Percentiles rank a stretch among this genome's conserved stretches.
These are phyloP conservation scores for Pituophis catenifer DNA, from an alignment of 2,113 vertebrate species.

Conservation along the genomic window DNA sequence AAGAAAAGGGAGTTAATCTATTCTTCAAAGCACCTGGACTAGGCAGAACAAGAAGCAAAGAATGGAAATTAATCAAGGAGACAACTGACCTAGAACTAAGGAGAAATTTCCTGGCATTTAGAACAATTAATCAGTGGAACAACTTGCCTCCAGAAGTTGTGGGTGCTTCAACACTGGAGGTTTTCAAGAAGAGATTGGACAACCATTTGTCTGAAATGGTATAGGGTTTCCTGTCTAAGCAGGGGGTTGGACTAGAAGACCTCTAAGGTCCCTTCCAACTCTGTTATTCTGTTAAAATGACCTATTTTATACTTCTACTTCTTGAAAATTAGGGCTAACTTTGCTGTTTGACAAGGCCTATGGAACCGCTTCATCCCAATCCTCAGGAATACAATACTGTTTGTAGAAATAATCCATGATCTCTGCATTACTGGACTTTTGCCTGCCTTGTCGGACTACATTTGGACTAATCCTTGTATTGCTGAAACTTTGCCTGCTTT, in stretches of 20 bases:
- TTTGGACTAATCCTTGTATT: too few species aligned
- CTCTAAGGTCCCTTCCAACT: neutral
- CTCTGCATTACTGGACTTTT: too few species aligned
- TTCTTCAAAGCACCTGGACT: neutral
- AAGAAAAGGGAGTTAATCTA: accelerated
- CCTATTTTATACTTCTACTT: neutral
- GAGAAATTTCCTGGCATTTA: neutral
- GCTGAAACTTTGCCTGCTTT: too few species aligned
- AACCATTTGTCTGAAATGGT: neutral
- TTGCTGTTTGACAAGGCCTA: neutral
- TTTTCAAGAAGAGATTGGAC: too few species aligned
- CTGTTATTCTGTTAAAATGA: neutral
- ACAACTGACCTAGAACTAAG: neutral
- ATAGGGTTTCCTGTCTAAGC: too few species aligned
- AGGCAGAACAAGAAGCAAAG: neutral
- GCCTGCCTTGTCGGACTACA: too few species aligned
- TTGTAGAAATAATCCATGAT: too few species aligned
- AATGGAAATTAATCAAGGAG: neutral
- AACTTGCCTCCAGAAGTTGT: neutral
- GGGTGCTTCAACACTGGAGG: neutral
- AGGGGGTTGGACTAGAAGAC: neutral
- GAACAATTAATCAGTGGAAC: neutral
- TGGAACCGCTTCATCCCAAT: neutral
- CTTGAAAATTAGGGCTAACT: neutral
- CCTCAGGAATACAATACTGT: neutral